Percentiles rank a stretch among this genome's conserved stretches.
Evolutionary conservation across 2,888 invertebrate species (phyloP).

Genomic region (Mesorhabditis spiculigera): DNA sequence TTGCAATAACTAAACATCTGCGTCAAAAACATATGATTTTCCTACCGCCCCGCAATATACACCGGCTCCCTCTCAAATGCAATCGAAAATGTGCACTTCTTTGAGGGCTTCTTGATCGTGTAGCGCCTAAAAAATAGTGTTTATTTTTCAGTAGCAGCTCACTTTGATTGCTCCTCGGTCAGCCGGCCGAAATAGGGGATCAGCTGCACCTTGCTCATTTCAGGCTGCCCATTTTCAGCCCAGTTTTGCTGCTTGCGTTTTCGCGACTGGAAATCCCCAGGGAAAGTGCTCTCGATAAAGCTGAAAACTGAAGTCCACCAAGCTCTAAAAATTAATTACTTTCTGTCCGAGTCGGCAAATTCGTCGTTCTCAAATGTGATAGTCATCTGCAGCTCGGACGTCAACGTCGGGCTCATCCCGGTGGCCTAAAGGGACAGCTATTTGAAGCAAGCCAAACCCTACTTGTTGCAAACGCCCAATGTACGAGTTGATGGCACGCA

Average conservation of each 20-base stretch:
- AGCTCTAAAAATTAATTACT: neutral
- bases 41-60: constrained; percentile 64
- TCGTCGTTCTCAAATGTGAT: constrained; percentile 52
- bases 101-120: constrained; percentile 34
- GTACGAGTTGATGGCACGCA: constrained; percentile 42
- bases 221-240: constrained; percentile 1
- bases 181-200: constrained; percentile 20
- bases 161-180: constrained; percentile 22
- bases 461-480: constrained; percentile 26
- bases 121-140: constrained; percentile 26
- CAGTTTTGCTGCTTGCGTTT: constrained; percentile 13
- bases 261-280: constrained; percentile 27
- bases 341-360: constrained; percentile 32
- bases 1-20: constrained; percentile 70
- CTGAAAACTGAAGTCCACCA: constrained; percentile 7
- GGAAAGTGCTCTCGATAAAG: constrained; percentile 40
- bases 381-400: constrained; percentile 49
- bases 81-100: constrained; percentile 32
- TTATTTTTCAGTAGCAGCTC: constrained; percentile 3
- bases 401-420: constrained; percentile 45
- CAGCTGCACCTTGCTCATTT: constrained; percentile 39
- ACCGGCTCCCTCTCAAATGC: constrained; percentile 47
- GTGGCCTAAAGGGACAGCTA: constrained; percentile 30
- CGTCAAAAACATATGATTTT: neutral
- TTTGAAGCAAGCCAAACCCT: constrained; percentile 15